Conservation (phyloP, 2,797 vertebrate species). For the Arrhamphus sclerolepis region DNA sequence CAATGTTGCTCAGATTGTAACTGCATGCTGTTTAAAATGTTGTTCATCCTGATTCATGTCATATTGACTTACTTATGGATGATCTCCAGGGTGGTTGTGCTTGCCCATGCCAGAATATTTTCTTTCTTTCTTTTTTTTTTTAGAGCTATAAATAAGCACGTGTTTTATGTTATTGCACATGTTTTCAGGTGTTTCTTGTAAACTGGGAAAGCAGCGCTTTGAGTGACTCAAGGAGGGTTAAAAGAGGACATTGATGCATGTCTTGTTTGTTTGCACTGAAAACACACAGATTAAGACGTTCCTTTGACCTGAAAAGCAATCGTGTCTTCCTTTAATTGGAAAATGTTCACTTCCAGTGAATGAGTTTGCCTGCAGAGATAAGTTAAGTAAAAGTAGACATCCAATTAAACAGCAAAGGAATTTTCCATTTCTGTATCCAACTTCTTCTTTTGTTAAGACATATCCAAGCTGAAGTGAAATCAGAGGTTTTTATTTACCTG, state of each 20-base stretch:
- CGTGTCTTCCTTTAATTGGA: constrained; percentile 77
- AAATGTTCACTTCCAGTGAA: constrained; percentile 79
- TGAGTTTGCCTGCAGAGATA: constrained; percentile 75
- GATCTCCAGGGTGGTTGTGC: constrained; percentile 52
- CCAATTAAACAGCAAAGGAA: constrained; percentile 83
- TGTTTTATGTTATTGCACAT: constrained; percentile 63
- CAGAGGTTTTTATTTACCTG: constrained; percentile 83
- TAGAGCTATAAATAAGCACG: constrained; percentile 61
- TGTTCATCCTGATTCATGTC: constrained; percentile 73
- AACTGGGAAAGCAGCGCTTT: constrained; percentile 33
- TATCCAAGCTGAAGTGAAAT: constrained; percentile 82
- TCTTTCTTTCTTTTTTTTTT: constrained; percentile 17
- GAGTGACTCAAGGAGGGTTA: constrained; percentile 51
- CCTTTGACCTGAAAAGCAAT: constrained; percentile 69
- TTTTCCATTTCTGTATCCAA: constrained; percentile 77
- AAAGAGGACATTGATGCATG: constrained; percentile 30
- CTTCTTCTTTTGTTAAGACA: constrained; percentile 82
- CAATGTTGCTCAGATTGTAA: constrained; percentile 73
- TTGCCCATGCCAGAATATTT: constrained; percentile 59
- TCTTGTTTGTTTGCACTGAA: constrained; percentile 71
- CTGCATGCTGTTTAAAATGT: constrained; percentile 70
- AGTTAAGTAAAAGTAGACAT: constrained; percentile 81
- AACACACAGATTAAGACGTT: constrained; percentile 54
- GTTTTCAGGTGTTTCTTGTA: constrained; percentile 38
- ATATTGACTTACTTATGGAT: constrained; percentile 71